Percentiles rank a stretch among this genome's conserved stretches.
Conservation (phyloP, 2,888 invertebrate genomes). For the Brenthis hecate region DNA sequence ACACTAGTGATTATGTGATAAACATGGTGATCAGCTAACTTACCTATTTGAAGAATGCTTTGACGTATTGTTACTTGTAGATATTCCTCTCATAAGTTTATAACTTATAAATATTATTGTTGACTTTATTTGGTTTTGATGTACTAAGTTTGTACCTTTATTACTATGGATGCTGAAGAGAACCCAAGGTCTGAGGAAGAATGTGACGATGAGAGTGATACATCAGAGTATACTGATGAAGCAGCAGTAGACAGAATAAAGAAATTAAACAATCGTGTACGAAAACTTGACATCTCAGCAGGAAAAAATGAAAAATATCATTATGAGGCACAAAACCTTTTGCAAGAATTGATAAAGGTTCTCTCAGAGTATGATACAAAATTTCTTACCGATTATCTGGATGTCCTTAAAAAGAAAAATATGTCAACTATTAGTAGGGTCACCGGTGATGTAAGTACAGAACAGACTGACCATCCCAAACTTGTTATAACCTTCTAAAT, state of each 20-base stretch:
- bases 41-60: too few species aligned
- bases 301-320: not conserved
- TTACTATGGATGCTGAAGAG: too few species aligned
- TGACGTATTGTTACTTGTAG: too few species aligned
- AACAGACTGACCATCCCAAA: not conserved
- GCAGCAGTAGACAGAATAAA: not conserved
- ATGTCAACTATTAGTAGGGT: not conserved
- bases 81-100: too few species aligned
- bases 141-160: too few species aligned
- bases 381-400: slow-evolving; percentile 4
- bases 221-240: not conserved
- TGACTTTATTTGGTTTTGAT: too few species aligned
- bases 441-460: slow-evolving; percentile 5
- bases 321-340: not conserved
- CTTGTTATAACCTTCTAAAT: not conserved
- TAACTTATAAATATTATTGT: too few species aligned
- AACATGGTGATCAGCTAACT: too few species aligned
- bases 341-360: not conserved
- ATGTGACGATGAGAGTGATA: not conserved
- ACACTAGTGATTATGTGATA: too few species aligned
- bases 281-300: not conserved
- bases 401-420: not conserved
- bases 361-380: not conserved
- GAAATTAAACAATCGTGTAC: not conserved
- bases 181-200: too few species aligned